These are phyloP conservation scores for Pomacea canaliculata DNA, from an alignment of 2,888 invertebrate species.

Conservation along the genomic window DNA sequence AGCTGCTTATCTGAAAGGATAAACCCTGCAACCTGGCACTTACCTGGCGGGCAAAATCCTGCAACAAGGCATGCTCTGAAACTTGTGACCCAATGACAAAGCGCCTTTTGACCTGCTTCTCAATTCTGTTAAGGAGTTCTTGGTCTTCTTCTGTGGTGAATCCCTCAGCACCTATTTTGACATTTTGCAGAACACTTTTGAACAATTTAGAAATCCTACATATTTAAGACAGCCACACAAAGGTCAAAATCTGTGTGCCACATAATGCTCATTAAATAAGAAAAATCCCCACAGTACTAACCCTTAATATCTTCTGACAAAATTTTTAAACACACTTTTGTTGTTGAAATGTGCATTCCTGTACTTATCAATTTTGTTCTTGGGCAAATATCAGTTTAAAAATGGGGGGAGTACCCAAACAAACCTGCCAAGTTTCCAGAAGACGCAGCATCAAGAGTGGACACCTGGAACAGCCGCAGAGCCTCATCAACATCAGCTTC, in stretches of 20 bases:
- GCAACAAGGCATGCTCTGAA: slow-evolving; percentile 92
- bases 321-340: no score
- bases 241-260: no score
- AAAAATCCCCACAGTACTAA: no score
- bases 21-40: background rate
- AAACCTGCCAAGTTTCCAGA: slow-evolving; percentile 89
- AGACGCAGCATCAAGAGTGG: slow-evolving; percentile 95
- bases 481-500: slow-evolving; percentile 95
- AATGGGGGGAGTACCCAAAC: background rate
- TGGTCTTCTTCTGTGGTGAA: slow-evolving; percentile 96
- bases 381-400: background rate
- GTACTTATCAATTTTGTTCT: no score
- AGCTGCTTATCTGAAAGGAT: no score
- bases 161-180: slow-evolving; percentile 87
- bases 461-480: slow-evolving; percentile 94
- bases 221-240: no score
- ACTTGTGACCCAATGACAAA: slow-evolving; percentile 93
- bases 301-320: no score
- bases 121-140: slow-evolving; percentile 88
- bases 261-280: no score
- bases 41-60: slow-evolving; percentile 78
- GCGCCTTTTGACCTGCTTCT: slow-evolving; percentile 92
- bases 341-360: no score
- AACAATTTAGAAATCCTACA: no score
- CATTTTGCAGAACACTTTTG: no score